Evolutionary conservation across 2,888 invertebrate genomes (phyloP).

Genomic region (Cerastis rubricosa): DNA sequence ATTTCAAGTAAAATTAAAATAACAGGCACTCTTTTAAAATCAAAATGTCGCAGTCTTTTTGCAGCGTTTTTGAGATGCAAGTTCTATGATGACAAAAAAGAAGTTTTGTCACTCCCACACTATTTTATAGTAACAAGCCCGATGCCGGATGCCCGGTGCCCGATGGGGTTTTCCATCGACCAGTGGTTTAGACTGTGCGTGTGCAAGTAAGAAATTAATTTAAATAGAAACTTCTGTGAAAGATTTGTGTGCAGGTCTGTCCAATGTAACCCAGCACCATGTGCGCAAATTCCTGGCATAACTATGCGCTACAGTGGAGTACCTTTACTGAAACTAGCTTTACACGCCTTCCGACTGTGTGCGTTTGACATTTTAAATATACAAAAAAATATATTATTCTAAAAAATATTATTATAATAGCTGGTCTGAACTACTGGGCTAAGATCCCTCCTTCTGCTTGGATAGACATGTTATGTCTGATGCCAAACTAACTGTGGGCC

Average conservation of each 20-base stretch:
- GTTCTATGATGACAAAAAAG: neutral
- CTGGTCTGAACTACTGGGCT: neutral
- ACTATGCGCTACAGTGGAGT: conserved; percentile 67
- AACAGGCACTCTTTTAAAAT: neutral
- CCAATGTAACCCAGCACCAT: conserved; percentile 62
- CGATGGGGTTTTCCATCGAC: neutral
- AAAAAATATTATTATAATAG: neutral
- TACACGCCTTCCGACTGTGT: conserved; percentile 51
- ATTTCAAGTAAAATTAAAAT: neutral
- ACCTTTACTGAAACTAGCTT: conserved; percentile 58
- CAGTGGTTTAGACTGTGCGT: neutral
- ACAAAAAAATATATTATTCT: neutral
- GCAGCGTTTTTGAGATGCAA: neutral
- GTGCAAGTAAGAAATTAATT: neutral
- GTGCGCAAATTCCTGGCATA: conserved; percentile 84
- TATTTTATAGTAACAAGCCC: too few species aligned
- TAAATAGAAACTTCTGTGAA: neutral
- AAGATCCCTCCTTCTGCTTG: neutral
- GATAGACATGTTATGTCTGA: neutral
- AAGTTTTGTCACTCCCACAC: neutral
- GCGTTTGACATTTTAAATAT: neutral
- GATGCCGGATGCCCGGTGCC: neutral
- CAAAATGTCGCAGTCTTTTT: neutral
- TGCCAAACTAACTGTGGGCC: neutral
- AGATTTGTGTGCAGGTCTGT: conserved; percentile 67